Percentiles rank a stretch among this genome's conserved stretches.
These are phyloP conservation scores for Engraulis encrasicolus DNA, from an alignment of 2,113 vertebrate genomes.

Conservation along the genomic window DNA sequence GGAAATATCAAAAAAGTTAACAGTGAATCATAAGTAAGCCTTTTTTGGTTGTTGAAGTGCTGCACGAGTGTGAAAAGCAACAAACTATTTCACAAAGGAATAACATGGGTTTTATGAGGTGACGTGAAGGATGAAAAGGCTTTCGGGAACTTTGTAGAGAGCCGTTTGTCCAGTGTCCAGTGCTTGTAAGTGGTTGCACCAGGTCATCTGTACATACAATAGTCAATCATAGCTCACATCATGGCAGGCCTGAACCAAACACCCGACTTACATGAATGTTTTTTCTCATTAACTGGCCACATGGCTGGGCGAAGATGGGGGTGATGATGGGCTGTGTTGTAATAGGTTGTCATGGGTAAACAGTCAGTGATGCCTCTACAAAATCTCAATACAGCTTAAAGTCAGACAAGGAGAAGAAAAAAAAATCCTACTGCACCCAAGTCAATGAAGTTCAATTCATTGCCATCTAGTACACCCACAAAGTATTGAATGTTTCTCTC, in stretches of 20 bases:
- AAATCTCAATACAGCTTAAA: no score
- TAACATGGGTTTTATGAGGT: not conserved
- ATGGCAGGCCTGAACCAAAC: not conserved
- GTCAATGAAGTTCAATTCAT: no score
- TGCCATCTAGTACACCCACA: no score
- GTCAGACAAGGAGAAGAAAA: no score
- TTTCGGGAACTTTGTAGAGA: not conserved
- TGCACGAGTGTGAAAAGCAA: not conserved
- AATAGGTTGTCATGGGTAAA: not conserved
- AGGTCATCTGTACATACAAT: not conserved
- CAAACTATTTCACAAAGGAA: not conserved
- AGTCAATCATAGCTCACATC: no score
- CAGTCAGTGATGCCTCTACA: not conserved
- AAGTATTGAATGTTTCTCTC: no score
- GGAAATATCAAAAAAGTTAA: no score
- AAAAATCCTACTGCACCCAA: no score
- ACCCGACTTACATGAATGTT: not conserved
- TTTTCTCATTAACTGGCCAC: not conserved
- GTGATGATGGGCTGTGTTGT: not conserved
- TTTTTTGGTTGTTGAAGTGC: not conserved
- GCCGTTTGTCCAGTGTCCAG: slow-evolving; percentile 10
- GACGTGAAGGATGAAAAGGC: not conserved
- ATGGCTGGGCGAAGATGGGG: not conserved
- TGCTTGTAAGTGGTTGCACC: not conserved
- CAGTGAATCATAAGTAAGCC: no score